phyloP scores from a whole-genome alignment of 2,797 vertebrate species.

The Enteromius radiatus region DNA sequence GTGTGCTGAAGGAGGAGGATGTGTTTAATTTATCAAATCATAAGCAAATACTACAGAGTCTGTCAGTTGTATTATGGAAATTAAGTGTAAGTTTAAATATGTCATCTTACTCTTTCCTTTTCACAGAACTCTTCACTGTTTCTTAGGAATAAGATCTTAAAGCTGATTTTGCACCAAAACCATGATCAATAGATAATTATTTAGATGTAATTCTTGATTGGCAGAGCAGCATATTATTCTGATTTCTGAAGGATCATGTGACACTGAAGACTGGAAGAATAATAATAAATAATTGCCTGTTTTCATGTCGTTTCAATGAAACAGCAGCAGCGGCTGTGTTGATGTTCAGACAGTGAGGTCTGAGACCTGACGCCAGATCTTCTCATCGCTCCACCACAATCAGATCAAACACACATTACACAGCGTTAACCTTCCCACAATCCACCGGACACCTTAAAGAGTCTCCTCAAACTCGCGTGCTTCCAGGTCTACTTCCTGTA shows the following conservation, averaged over 20 bases:
- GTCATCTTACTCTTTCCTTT: background rate
- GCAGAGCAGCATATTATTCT: background rate
- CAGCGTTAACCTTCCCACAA: background rate
- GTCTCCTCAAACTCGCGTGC: background rate
- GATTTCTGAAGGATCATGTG: slow-evolving; percentile 4
- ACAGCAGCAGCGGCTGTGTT: background rate
- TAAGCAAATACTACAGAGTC: background rate
- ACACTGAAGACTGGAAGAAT: background rate
- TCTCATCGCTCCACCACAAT: background rate
- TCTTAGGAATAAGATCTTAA: background rate
- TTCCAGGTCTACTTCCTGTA: background rate
- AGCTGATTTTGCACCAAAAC: background rate
- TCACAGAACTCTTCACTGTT: background rate
- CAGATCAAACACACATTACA: slow-evolving; percentile 12
- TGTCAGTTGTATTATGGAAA: background rate
- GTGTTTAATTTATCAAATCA: background rate
- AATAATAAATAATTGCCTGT: background rate
- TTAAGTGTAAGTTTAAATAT: background rate
- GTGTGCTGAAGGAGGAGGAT: background rate
- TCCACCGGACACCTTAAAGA: background rate
- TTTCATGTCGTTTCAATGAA: background rate
- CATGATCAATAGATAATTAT: background rate
- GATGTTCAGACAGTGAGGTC: background rate
- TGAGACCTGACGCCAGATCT: background rate
- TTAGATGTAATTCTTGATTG: too few relatives aligned